phyloP scores from a whole-genome alignment of 2,888 invertebrate genomes.

The Phyllotreta cruciferae region DNA sequence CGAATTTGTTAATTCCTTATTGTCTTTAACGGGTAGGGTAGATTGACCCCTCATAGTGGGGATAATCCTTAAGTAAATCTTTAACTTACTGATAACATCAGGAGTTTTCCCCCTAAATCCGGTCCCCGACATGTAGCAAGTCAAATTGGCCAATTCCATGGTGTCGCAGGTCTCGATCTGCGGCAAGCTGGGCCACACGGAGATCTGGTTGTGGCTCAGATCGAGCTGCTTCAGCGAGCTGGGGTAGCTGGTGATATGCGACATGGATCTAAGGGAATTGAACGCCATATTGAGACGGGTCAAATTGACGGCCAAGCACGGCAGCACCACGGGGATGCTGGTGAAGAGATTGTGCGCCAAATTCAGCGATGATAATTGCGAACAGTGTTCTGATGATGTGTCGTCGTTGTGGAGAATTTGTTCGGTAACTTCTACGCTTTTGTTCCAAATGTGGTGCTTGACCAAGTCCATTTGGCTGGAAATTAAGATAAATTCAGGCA shows the following conservation, averaged over 20 bases:
- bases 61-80: conserved; percentile 9
- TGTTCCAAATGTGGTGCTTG: conserved; percentile 81
- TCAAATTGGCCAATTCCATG: conserved; percentile 71
- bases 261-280: conserved; percentile 82
- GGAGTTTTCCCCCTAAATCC: conserved; percentile 54
- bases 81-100: conserved; percentile 52
- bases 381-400: conserved; percentile 66
- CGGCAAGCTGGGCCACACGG: conserved; percentile 87
- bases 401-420: conserved; percentile 68
- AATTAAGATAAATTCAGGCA: conserved; percentile 16
- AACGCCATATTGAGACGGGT: conserved; percentile 90
- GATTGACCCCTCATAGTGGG: no score
- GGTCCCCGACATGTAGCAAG: conserved; percentile 66
- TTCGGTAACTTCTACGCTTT: conserved; percentile 71
- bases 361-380: conserved; percentile 79
- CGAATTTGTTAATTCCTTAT: conserved; percentile 6
- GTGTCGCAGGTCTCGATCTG: conserved; percentile 69
- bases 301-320: conserved; percentile 88
- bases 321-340: conserved; percentile 84
- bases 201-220: conserved; percentile 89
- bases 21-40: no score
- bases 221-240: conserved; percentile 89
- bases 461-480: conserved; percentile 68
- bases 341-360: conserved; percentile 91
- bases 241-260: conserved; percentile 90